Conservation (phyloP, 2,888 invertebrate genomes). For the Perithous albicinctus region DNA sequence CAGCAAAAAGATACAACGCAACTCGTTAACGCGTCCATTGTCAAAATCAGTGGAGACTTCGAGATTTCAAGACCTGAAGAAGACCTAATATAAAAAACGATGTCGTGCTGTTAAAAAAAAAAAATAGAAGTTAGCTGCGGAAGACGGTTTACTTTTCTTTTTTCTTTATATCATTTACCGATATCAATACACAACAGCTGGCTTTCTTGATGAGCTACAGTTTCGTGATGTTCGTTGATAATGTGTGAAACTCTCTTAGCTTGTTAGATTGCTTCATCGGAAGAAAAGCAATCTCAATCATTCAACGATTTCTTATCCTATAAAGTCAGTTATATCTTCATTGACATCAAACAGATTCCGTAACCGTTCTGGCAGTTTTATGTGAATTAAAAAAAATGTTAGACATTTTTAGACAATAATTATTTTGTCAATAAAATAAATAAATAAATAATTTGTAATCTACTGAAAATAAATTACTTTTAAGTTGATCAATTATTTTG, state of each 20-base stretch:
- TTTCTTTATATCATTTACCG: constrained; percentile 8
- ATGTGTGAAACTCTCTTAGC: not conserved
- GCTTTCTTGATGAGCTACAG: constrained; percentile 1
- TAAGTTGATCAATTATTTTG: not conserved
- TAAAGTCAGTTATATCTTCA: not conserved
- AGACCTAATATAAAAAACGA: constrained; percentile 13
- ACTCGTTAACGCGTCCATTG: constrained; percentile 81
- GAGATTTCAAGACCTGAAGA: constrained; percentile 3
- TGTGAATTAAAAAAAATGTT: not conserved
- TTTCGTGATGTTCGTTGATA: constrained; percentile 2
- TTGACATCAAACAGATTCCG: not conserved
- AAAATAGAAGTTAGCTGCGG: constrained; percentile 1
- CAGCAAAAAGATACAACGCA: constrained; percentile 70
- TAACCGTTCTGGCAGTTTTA: not conserved
- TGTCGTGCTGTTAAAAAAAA: not conserved
- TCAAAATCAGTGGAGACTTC: constrained; percentile 53
- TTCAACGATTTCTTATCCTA: not conserved
- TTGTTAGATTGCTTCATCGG: constrained; percentile 15
- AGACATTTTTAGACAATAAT: too few species aligned
- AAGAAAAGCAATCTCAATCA: constrained; percentile 33
- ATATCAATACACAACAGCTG: constrained; percentile 20
- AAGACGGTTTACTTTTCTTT: constrained; percentile 30
- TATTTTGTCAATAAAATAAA: too few species aligned
- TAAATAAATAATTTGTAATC: too few species aligned
- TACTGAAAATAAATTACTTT: not conserved